Conservation (phyloP, 1,140 invertebrate genomes). For the Calephelis nemesis region DNA sequence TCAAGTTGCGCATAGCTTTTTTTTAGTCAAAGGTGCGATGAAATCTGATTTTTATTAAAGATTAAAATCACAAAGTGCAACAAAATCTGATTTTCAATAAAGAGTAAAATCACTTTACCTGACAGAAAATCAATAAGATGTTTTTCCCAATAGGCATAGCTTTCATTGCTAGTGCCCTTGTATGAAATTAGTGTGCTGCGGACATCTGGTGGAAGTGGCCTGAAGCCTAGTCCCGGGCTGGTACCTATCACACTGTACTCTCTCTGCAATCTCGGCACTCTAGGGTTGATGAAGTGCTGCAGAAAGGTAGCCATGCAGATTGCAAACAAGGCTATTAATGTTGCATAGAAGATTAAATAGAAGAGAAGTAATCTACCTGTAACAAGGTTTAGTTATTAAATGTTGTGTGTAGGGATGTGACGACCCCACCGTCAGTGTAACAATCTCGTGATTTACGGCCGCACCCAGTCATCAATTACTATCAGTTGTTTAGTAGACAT, state of each 20-base stretch:
- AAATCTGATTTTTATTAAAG: too few species aligned
- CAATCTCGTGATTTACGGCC: not conserved
- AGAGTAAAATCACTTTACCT: conserved; percentile 73
- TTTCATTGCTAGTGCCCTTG: conserved; percentile 86
- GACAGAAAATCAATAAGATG: conserved; percentile 86
- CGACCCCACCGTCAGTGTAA: not conserved
- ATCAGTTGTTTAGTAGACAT: too few species aligned
- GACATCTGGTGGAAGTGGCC: conserved; percentile 90
- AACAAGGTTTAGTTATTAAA: conserved; percentile 29
- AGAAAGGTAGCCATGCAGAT: conserved; percentile 91
- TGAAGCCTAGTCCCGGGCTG: conserved; percentile 94
- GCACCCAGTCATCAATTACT: too few species aligned
- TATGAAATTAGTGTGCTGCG: conserved; percentile 97
- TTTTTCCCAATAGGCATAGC: conserved; percentile 88
- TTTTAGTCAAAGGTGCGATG: too few species aligned
- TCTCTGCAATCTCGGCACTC: conserved; percentile 85
- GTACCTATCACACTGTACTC: conserved; percentile 83
- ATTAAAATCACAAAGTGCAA: conserved; percentile 4
- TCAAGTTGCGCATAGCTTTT: too few species aligned
- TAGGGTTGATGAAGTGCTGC: conserved; percentile 81
- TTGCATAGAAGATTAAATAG: conserved; percentile 92
- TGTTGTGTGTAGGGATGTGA: not conserved
- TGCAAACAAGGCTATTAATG: conserved; percentile 87
- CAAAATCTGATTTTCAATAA: too few species aligned
- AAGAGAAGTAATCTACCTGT: conserved; percentile 89